Percentiles rank a stretch among this genome's conserved stretches.
Conservation (phyloP, 2,113 vertebrate species). For the Mus pahari region DNA sequence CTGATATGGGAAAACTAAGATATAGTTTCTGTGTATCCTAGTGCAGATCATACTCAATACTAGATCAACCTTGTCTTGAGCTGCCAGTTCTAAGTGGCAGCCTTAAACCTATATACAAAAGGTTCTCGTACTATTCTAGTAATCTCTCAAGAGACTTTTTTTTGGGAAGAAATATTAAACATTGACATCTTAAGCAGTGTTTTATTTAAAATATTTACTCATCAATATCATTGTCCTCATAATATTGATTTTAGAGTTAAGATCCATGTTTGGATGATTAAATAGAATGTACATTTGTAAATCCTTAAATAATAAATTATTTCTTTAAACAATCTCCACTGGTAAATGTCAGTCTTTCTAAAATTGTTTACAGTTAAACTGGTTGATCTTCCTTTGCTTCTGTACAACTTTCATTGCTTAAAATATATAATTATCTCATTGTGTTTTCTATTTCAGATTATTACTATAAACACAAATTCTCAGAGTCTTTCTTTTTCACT, state of each 20-base stretch:
- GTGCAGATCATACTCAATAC: neutral
- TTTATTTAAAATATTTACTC: slow-evolving; percentile 4
- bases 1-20: neutral
- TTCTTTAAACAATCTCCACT: neutral
- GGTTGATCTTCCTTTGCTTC: neutral
- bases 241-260: neutral
- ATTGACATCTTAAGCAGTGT: neutral
- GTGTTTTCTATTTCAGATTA: neutral
- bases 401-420: neutral
- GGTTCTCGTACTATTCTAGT: neutral
- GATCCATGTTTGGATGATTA: neutral
- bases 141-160: neutral
- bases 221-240: neutral
- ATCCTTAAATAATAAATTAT: neutral
- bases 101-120: neutral
- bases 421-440: neutral
- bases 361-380: neutral
- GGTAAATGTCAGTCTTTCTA: neutral
- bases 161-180: neutral
- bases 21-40: neutral
- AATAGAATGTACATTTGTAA: neutral
- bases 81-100: neutral
- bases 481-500: neutral
- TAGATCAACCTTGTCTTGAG: neutral
- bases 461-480: neutral